Evolutionary conservation across 1,140 invertebrate genomes (phyloP).

Genomic region (Heliconius hewitsoni): DNA sequence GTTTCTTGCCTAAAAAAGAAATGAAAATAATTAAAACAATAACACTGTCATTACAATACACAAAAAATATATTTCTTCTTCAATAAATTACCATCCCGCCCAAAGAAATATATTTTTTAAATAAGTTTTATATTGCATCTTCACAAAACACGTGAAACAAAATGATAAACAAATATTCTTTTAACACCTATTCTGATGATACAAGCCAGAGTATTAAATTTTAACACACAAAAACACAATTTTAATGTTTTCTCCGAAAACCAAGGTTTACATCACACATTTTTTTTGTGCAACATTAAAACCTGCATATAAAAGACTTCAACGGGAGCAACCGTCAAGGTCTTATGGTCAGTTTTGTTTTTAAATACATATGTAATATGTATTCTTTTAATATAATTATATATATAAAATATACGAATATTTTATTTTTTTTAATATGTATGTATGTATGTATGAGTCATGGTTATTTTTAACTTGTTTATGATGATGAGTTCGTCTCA

Average conservation of each 20-base stretch:
- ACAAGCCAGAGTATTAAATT: background rate
- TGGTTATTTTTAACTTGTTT: background rate
- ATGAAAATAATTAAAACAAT: too few relatives aligned
- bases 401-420: background rate
- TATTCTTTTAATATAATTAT: background rate
- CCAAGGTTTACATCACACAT: background rate
- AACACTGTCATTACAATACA: too few relatives aligned
- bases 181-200: background rate
- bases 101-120: too few relatives aligned
- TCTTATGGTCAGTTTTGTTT: conserved; percentile 3
- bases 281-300: conserved; percentile 1
- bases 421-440: background rate
- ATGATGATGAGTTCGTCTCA: background rate
- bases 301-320: conserved; percentile 23
- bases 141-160: too few relatives aligned
- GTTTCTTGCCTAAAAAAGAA: too few relatives aligned
- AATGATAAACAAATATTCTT: background rate
- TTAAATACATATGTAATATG: background rate
- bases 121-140: too few relatives aligned
- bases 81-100: too few relatives aligned
- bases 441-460: background rate
- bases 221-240: background rate
- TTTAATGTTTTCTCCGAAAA: background rate
- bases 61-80: too few relatives aligned
- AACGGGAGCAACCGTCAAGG: conserved; percentile 24